Evolutionary conservation across 1,140 invertebrate genomes (phyloP).

Genomic region (Cryptotermes secundus): DNA sequence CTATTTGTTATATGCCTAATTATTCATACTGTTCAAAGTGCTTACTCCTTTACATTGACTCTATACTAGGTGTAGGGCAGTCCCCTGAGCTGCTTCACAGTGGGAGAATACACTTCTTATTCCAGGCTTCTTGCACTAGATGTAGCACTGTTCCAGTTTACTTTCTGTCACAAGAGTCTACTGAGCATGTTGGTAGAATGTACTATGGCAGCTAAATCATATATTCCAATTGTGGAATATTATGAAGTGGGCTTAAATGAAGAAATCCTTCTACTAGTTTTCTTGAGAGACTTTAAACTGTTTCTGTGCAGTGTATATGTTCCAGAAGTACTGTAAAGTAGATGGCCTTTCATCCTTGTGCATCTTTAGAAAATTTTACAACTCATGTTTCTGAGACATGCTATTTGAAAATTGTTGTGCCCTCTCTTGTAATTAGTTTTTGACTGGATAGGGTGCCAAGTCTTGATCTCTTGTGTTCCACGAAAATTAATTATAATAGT

Average conservation of each 20-base stretch:
- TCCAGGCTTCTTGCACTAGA: constrained; percentile 9
- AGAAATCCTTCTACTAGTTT: background rate
- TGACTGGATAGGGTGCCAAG: background rate
- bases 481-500: background rate
- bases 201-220: background rate
- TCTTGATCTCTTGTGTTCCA: background rate
- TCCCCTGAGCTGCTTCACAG: no score
- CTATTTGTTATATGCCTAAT: no score
- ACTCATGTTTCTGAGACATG: background rate
- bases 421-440: background rate
- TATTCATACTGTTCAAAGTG: no score
- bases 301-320: background rate
- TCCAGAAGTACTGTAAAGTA: background rate
- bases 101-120: background rate
- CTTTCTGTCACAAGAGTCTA: background rate
- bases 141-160: background rate
- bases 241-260: background rate
- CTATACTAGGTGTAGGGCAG: no score
- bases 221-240: background rate
- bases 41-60: no score
- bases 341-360: background rate
- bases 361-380: background rate
- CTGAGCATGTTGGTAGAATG: background rate
- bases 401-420: background rate
- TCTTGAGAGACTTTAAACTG: background rate